phyloP scores from a whole-genome alignment of 2,888 invertebrate species.

The Pyrrhia umbra region DNA sequence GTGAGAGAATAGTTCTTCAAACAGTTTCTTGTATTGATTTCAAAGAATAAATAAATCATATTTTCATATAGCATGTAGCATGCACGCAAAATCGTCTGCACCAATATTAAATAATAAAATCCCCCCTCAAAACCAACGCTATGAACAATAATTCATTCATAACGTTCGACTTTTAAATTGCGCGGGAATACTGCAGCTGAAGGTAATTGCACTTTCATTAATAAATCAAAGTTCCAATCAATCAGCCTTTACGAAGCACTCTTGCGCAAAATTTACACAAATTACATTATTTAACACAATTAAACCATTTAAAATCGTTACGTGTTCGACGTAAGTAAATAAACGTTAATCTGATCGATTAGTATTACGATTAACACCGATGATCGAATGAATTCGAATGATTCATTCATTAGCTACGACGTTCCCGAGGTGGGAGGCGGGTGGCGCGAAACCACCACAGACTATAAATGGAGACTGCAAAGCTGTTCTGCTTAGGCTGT shows the following conservation, averaged over 20 bases:
- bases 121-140: conserved; percentile 12
- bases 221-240: conserved; percentile 39
- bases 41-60: conserved; percentile 10
- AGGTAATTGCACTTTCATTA: conserved; percentile 33
- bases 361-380: conserved; percentile 49
- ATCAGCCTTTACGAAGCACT: conserved; percentile 12
- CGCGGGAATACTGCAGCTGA: conserved; percentile 39
- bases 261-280: conserved; percentile 9
- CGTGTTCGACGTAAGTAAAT: conserved; percentile 34
- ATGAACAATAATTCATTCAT: conserved; percentile 48
- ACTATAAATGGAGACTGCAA: conserved; percentile 45
- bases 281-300: conserved; percentile 31
- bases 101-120: conserved; percentile 41
- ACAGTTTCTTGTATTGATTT: neutral
- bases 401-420: conserved; percentile 77
- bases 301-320: conserved; percentile 29
- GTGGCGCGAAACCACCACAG: conserved; percentile 46
- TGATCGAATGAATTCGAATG: conserved; percentile 63
- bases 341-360: conserved; percentile 44
- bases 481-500: conserved; percentile 23
- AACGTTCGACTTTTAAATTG: conserved; percentile 44
- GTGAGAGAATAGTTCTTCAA: neutral
- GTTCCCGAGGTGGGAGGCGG: conserved; percentile 48
- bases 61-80: conserved; percentile 12
- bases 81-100: conserved; percentile 43